Evolutionary conservation across 2,888 invertebrate genomes (phyloP).

Genomic region (Helleia helle): DNA sequence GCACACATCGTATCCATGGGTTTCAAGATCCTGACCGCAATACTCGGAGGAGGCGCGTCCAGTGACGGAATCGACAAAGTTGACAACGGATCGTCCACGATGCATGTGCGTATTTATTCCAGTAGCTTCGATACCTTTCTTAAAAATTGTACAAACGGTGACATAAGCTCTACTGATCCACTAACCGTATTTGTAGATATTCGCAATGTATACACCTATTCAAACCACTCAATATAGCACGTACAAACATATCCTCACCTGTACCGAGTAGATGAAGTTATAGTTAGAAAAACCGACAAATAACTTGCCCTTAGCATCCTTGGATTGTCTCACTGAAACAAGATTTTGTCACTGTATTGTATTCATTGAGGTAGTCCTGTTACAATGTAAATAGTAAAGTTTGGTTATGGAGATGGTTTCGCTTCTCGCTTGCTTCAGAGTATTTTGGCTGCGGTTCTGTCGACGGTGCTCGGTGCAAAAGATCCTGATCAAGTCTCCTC

Average conservation of each 20-base stretch:
- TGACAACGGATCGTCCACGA: slow-evolving; percentile 88
- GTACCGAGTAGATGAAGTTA: slow-evolving; percentile 39
- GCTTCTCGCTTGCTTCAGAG: slow-evolving; percentile 84
- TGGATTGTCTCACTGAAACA: slow-evolving; percentile 46
- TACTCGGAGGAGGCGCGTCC: slow-evolving; percentile 84
- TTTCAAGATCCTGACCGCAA: slow-evolving; percentile 87
- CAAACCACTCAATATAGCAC: slow-evolving; percentile 53
- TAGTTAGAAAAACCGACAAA: slow-evolving; percentile 44
- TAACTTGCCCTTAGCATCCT: slow-evolving; percentile 45
- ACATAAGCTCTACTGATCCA: slow-evolving; percentile 47
- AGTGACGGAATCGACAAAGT: slow-evolving; percentile 92
- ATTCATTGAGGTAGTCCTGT: slow-evolving; percentile 47
- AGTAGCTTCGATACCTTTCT: slow-evolving; percentile 18
- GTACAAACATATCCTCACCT: slow-evolving; percentile 51
- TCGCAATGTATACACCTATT: slow-evolving; percentile 30
- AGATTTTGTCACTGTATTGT: not conserved
- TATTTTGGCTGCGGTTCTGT: slow-evolving; percentile 93
- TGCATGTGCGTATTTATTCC: slow-evolving; percentile 80
- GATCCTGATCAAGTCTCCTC: slow-evolving; percentile 93
- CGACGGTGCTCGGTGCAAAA: slow-evolving; percentile 91
- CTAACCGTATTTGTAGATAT: slow-evolving; percentile 62
- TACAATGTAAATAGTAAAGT: slow-evolving; percentile 63
- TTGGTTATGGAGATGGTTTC: slow-evolving; percentile 69
- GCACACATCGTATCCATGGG: slow-evolving; percentile 90
- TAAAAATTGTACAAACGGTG: slow-evolving; percentile 17